Percentiles rank a stretch among this genome's conserved stretches.
Conservation (phyloP, 2,888 invertebrate species). For the Machimus rusticus region DNA sequence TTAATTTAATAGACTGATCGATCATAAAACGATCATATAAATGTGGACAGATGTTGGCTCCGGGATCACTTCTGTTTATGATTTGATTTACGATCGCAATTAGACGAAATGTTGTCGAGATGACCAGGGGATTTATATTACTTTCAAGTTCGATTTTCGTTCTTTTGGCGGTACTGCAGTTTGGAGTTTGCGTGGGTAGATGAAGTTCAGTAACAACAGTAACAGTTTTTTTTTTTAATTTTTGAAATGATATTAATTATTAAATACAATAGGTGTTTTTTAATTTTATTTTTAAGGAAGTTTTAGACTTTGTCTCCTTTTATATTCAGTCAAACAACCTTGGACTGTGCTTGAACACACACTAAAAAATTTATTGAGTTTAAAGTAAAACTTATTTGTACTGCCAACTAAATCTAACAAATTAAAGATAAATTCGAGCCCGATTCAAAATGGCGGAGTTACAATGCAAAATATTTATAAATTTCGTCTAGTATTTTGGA, state of each 20-base stretch:
- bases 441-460: no score
- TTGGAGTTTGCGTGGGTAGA: background rate
- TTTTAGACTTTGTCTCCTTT: no score
- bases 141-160: background rate
- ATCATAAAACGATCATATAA: constrained; percentile 43
- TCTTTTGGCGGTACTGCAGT: background rate
- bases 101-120: constrained; percentile 35
- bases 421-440: no score
- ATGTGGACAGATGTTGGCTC: constrained; percentile 42
- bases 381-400: no score
- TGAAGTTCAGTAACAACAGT: background rate
- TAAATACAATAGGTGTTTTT: no score
- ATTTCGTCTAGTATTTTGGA: no score
- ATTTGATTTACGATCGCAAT: constrained; percentile 40
- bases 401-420: no score
- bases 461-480: no score
- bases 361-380: no score
- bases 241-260: background rate
- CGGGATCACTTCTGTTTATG: constrained; percentile 41
- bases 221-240: background rate
- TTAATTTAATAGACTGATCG: constrained; percentile 43
- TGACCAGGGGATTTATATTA: constrained; percentile 39
- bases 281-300: no score
- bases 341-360: no score
- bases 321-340: no score